Base-by-base conservation (phyloP, 2,113 vertebrate genomes). In the Indicator maculatus region DNA sequence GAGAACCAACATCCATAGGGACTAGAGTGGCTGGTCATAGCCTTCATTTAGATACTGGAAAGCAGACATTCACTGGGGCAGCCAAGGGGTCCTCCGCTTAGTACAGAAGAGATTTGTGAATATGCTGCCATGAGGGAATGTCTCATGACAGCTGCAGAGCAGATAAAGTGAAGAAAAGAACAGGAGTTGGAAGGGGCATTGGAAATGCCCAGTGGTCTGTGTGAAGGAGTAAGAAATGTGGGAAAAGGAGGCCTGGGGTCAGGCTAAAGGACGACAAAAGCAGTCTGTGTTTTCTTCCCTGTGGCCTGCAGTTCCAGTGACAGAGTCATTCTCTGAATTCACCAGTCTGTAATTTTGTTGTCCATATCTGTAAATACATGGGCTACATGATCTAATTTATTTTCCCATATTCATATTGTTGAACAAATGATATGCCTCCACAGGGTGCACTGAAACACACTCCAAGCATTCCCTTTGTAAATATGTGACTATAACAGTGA, bases 191-290 rank as follows among this genome's bases (percentile, higher is more conserved):
- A 69, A 53, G 26, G 13, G 63, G 53, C 44, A 75, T 26, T 2
- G 9, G 6, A 72, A 88, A 65, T 0, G 0, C 20, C 27, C 52
- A 58, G 11, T 44, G 31, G 9, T 30, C 9, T 44, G 12, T 5
- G 8, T 38, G 63, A 89, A 83, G 45, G 26, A 61, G 18, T 24
- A 38, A 66, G n/a, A 77, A 88, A 78, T 1, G 1, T 55, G 18
- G 38, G 28, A 33, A 55, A 71, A 77, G 31, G 45, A 94, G 41
- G 50, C 11, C 52, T 50, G 19, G 13, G 11, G 6, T 74, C 28
- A 50, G 18, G 52, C 45, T 67, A 65, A 86, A 70, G 31, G 30
- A 77, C 7, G 24, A 74, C 45, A 92, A 76, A 88, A 86, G 4
- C 15, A 73, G 36, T 20, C 21, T 30, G 1, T 20, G 16, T 55